phyloP scores from a whole-genome alignment of 2,888 invertebrate species.

The Melieria picta region DNA sequence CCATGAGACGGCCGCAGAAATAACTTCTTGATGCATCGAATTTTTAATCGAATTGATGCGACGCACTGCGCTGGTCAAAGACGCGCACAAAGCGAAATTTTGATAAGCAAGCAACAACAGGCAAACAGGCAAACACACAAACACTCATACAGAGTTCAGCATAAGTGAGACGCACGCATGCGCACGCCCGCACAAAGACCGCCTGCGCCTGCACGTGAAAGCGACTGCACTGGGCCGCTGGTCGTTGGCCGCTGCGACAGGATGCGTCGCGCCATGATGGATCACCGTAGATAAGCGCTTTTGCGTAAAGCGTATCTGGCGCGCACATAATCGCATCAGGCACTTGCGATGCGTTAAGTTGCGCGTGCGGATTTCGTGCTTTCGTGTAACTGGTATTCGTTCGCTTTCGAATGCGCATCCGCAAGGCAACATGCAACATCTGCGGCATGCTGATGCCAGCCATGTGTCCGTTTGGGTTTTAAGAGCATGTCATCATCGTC shows the following conservation, averaged over 20 bases:
- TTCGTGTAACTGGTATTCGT: constrained; percentile 11
- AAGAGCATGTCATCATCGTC: constrained; percentile 38
- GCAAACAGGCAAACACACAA: background rate
- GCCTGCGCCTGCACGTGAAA: constrained; percentile 46
- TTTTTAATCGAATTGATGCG: constrained; percentile 42
- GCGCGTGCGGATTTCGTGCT: constrained; percentile 12
- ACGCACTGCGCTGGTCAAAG: constrained; percentile 30
- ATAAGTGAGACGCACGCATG: constrained; percentile 23
- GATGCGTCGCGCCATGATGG: constrained; percentile 51
- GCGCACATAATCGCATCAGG: constrained; percentile 61
- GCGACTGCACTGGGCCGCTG: constrained; percentile 2
- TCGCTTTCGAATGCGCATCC: background rate
- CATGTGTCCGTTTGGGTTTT: constrained; percentile 29
- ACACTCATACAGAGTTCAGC: background rate
- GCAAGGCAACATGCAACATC: constrained; percentile 5
- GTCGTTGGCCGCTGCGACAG: background rate
- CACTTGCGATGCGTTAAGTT: constrained; percentile 42
- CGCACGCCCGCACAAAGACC: constrained; percentile 45
- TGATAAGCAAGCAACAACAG: background rate
- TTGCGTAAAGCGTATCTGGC: constrained; percentile 47
- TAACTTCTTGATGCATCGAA: constrained; percentile 39
- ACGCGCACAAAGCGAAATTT: constrained; percentile 2
- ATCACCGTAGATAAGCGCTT: constrained; percentile 60
- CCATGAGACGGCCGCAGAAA: background rate
- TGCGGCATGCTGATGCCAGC: constrained; percentile 45